Conservation (phyloP, 2,888 invertebrate genomes). For the Diplolepis rosae region DNA sequence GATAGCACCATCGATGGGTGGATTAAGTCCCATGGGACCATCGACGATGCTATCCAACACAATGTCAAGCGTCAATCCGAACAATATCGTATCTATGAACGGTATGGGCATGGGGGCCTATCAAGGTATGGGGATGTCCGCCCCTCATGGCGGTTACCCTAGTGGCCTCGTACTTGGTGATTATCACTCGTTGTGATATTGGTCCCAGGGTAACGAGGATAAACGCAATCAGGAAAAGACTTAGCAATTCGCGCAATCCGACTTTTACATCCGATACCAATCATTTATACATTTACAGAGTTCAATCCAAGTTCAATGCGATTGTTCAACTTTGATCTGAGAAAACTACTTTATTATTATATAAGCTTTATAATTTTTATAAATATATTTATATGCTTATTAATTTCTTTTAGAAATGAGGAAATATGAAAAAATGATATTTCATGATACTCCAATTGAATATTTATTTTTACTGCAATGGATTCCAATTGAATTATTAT, state of each 20-base stretch:
- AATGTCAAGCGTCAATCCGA: conserved; percentile 70
- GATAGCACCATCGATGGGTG: conserved; percentile 70
- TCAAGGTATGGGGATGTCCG: conserved; percentile 71
- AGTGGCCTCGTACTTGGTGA: conserved; percentile 70
- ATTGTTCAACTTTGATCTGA: background rate
- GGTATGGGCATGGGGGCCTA: conserved; percentile 72
- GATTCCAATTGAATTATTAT: background rate
- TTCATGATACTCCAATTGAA: too few species aligned
- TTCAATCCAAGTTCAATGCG: background rate
- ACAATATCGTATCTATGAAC: conserved; percentile 72
- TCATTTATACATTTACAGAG: background rate
- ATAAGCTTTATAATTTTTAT: too few species aligned
- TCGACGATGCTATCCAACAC: conserved; percentile 69
- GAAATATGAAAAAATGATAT: too few species aligned
- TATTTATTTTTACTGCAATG: too few species aligned
- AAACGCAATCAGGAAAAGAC: conserved; percentile 70
- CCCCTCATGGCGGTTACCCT: conserved; percentile 67
- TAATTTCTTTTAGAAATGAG: too few species aligned
- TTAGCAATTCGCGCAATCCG: conserved; percentile 47
- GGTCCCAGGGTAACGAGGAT: conserved; percentile 66
- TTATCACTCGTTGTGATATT: conserved; percentile 73
- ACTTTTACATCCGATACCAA: conserved; percentile 5
- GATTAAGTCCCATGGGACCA: conserved; percentile 70
- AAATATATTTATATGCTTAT: too few species aligned
- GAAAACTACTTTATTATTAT: background rate